These are phyloP conservation scores for Stictocephala bisonia DNA, from an alignment of 2,888 invertebrate genomes.

Conservation along the genomic window DNA sequence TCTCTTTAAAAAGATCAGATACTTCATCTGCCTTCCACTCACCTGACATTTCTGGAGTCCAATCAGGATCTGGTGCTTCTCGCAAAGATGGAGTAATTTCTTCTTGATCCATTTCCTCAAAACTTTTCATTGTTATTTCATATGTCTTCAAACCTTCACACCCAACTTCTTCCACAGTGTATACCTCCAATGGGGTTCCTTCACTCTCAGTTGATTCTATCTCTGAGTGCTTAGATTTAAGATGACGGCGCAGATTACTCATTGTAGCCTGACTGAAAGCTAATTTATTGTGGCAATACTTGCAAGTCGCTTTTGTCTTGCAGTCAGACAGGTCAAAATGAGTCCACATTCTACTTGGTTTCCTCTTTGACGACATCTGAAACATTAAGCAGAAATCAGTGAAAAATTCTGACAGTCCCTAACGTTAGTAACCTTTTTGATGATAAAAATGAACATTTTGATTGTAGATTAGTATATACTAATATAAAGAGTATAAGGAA, in stretches of 20 bases:
- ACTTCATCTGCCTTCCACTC: conserved; percentile 1
- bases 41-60: background rate
- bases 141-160: background rate
- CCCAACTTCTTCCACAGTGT: background rate
- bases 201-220: background rate
- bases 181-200: background rate
- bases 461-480: too few relatives aligned
- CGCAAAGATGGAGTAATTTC: background rate
- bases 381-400: too few relatives aligned
- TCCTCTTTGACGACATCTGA: background rate
- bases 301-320: background rate
- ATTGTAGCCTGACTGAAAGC: background rate
- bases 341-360: background rate
- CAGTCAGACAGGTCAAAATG: background rate
- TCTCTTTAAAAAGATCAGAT: background rate
- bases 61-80: background rate
- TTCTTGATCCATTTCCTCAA: conserved; percentile 4
- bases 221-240: conserved; percentile 1
- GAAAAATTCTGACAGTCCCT: too few relatives aligned
- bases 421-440: too few relatives aligned
- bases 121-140: conserved; percentile 8
- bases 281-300: background rate
- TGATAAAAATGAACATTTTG: too few relatives aligned
- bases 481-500: too few relatives aligned
- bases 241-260: conserved; percentile 14